phyloP scores from a whole-genome alignment of 2,888 invertebrate genomes.

The Ptycholaimellus sp. region DNA sequence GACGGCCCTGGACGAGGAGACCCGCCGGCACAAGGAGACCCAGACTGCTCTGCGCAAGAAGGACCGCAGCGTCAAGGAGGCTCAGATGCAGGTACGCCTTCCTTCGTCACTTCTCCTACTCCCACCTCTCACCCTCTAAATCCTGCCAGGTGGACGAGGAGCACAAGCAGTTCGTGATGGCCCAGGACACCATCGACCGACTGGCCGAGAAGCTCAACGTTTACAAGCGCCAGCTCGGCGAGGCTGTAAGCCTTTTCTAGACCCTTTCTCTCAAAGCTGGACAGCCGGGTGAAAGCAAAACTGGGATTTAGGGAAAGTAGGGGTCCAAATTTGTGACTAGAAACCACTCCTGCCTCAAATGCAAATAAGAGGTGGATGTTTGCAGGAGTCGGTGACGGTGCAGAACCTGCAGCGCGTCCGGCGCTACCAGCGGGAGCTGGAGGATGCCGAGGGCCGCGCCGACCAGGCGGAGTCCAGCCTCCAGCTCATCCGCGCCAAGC shows the following conservation, averaged over 20 bases:
- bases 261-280: not conserved
- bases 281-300: no score
- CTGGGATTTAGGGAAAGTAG: no score
- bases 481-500: conserved; percentile 82
- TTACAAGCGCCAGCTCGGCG: conserved; percentile 81
- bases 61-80: conserved; percentile 83
- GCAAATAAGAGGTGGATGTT: no score
- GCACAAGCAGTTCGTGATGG: conserved; percentile 70
- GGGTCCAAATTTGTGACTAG: no score
- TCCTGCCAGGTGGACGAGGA: conserved; percentile 50
- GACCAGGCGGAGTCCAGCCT: conserved; percentile 65
- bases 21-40: conserved; percentile 83
- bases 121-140: not conserved
- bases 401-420: conserved; percentile 81
- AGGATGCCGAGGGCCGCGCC: conserved; percentile 86
- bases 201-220: conserved; percentile 54
- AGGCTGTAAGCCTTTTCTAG: conserved; percentile 45
- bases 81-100: conserved; percentile 48
- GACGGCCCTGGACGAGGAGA: conserved; percentile 79
- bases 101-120: no score
- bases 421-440: conserved; percentile 89
- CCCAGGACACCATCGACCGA: conserved; percentile 45
- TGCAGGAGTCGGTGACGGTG: conserved; percentile 23
- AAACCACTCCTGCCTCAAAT: no score
- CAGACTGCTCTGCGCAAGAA: conserved; percentile 93